Conservation (phyloP, 2,797 vertebrate species). For the Chromis chromis region DNA sequence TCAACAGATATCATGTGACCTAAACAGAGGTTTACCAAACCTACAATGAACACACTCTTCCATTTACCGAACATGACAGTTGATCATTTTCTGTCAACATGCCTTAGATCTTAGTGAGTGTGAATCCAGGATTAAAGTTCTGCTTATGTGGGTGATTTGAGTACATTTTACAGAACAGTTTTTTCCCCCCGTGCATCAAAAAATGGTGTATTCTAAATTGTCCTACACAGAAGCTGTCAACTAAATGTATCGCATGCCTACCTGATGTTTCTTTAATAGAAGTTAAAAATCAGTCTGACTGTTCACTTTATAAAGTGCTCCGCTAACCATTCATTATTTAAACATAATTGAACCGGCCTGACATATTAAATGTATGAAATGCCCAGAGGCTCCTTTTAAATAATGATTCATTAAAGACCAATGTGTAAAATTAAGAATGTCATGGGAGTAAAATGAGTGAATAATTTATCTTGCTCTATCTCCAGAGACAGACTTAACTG, state of each 20-base stretch:
- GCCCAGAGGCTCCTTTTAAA: constrained; percentile 37
- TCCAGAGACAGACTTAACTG: neutral
- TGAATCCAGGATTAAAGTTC: neutral
- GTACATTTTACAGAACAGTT: neutral
- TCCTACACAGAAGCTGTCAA: neutral
- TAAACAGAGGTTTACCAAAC: neutral
- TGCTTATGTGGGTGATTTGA: neutral
- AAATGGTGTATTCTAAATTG: neutral
- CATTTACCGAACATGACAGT: neutral
- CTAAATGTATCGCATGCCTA: neutral
- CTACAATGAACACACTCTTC: neutral
- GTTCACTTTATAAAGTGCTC: constrained; percentile 7
- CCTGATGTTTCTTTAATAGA: neutral
- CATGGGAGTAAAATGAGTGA: constrained; percentile 5
- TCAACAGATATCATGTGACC: neutral
- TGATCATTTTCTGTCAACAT: neutral
- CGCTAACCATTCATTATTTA: constrained; percentile 19
- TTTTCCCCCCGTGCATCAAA: neutral
- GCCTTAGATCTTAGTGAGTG: neutral
- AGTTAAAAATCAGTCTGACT: neutral
- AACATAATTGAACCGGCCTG: constrained; percentile 34
- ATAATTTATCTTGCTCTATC: constrained; percentile 25
- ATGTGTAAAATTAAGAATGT: constrained; percentile 34
- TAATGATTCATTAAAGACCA: constrained; percentile 45
- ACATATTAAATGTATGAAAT: constrained; percentile 38